Evolutionary conservation across 2,888 invertebrate species (phyloP).

Genomic region (Parochlus steinenii): DNA sequence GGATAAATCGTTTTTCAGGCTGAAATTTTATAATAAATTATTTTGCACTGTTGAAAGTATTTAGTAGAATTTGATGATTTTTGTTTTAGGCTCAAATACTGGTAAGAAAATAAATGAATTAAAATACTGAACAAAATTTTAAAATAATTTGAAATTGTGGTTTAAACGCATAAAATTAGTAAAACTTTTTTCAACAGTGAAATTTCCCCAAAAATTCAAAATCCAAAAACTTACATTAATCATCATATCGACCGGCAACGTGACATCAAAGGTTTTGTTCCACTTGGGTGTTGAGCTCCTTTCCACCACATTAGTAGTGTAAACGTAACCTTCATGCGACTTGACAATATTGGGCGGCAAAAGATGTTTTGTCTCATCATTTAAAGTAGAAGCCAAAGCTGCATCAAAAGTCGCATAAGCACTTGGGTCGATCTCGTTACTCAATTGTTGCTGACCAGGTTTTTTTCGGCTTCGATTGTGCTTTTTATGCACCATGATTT

Average conservation of each 20-base stretch:
- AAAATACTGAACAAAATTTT: too few species aligned
- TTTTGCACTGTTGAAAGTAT: too few species aligned
- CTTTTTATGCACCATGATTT: slow-evolving; percentile 24
- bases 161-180: too few species aligned
- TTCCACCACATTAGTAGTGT: slow-evolving; percentile 34
- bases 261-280: slow-evolving; percentile 35
- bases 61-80: too few species aligned
- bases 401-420: slow-evolving; percentile 45
- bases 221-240: slow-evolving; percentile 32
- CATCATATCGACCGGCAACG: slow-evolving; percentile 32
- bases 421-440: slow-evolving; percentile 33
- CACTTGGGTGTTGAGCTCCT: slow-evolving; percentile 37
- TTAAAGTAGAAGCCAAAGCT: slow-evolving; percentile 17
- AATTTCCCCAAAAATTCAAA: too few species aligned
- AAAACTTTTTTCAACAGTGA: too few species aligned
- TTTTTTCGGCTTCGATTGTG: slow-evolving; percentile 19
- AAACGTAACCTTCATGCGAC: slow-evolving; percentile 28
- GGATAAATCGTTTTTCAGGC: slow-evolving; percentile 38
- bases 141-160: too few species aligned
- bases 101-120: too few species aligned
- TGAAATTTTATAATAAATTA: slow-evolving; percentile 21
- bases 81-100: too few species aligned
- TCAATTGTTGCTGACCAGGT: slow-evolving; percentile 18
- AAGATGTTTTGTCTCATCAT: slow-evolving; percentile 16
- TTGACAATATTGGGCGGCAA: slow-evolving; percentile 19